Conservation (phyloP, 2,888 invertebrate species). For the Troides aeacus region DNA sequence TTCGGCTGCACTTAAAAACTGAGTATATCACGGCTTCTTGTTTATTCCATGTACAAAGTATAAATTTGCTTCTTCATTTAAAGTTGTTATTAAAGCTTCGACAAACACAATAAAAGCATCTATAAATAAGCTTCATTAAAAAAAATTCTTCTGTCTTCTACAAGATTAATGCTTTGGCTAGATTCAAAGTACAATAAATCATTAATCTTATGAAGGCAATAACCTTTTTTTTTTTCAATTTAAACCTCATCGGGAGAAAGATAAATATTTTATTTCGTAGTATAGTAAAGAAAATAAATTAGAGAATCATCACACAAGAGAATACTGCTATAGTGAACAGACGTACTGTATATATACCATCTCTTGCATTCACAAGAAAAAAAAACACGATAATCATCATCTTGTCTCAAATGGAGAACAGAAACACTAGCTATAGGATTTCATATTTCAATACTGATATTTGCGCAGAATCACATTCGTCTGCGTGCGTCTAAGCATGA, state of each 20-base stretch:
- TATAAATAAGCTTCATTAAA: background rate
- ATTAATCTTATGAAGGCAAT: background rate
- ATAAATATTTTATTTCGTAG: no score
- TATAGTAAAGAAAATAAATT: no score
- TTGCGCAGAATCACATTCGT: background rate
- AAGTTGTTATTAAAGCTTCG: background rate
- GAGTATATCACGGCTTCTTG: no score
- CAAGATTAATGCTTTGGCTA: background rate
- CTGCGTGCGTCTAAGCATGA: background rate
- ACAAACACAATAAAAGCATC: no score
- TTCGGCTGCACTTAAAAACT: no score
- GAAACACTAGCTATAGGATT: background rate
- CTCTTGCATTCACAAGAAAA: background rate
- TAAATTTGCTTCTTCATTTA: background rate
- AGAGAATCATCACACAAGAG: no score
- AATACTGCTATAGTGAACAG: background rate
- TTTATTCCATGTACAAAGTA: no score
- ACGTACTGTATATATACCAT: background rate
- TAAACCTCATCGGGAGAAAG: background rate
- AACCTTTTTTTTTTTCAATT: background rate
- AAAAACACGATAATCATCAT: background rate
- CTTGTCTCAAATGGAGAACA: background rate
- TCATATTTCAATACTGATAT: background rate
- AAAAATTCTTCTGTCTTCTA: background rate
- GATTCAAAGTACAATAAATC: background rate